phyloP scores from a whole-genome alignment of 1,140 invertebrate species.

The Neodiprion virginianus region DNA sequence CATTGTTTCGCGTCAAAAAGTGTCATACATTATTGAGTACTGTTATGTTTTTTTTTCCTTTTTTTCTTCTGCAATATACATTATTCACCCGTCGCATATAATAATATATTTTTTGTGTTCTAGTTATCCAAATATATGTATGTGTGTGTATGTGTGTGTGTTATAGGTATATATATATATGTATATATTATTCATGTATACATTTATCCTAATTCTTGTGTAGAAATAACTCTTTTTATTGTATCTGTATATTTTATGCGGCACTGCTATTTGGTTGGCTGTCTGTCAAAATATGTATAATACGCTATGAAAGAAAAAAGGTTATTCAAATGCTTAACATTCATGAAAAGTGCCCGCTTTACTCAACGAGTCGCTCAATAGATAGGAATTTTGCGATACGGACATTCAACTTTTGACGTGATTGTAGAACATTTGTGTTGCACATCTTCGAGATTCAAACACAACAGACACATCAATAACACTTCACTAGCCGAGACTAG shows the following conservation, averaged over 20 bases:
- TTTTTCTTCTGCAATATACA: conserved; percentile 1
- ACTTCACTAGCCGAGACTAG: not conserved
- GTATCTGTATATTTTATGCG: conserved; percentile 30
- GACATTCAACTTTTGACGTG: not conserved
- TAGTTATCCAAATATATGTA: conserved; percentile 56
- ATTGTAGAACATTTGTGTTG: not conserved
- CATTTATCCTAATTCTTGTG: conserved; percentile 51
- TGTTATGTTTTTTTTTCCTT: not conserved
- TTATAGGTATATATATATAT: conserved; percentile 38
- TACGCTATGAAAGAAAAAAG: too few species aligned
- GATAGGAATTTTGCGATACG: not conserved
- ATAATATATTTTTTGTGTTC: conserved; percentile 43
- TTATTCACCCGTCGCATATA: conserved; percentile 14
- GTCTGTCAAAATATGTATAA: conserved; percentile 18
- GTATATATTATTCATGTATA: conserved; percentile 29
- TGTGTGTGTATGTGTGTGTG: conserved; percentile 45
- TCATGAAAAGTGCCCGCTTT: too few species aligned
- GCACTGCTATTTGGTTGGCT: conserved; percentile 38
- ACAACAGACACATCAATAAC: not conserved
- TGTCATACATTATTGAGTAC: conserved; percentile 1
- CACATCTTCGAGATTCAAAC: not conserved
- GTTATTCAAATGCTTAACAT: too few species aligned
- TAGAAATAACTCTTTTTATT: conserved; percentile 56
- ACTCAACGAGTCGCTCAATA: not conserved
- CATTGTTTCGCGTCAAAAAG: not conserved